Evolutionary conservation across 2,113 vertebrate genomes (phyloP).

Genomic region (Steatornis caripensis): DNA sequence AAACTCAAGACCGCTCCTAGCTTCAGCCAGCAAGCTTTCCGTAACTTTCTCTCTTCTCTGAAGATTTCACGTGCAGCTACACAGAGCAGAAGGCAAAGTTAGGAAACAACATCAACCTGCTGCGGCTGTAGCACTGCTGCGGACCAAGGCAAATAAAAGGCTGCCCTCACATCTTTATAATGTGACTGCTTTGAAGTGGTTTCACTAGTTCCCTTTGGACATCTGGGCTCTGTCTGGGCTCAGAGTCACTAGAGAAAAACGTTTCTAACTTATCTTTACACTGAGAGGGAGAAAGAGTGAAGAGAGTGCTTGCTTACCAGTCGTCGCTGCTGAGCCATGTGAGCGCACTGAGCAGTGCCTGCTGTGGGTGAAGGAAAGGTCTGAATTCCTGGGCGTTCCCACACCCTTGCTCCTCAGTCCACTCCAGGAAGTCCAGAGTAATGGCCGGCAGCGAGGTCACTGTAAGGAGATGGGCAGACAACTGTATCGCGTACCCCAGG

Average conservation of each 20-base stretch:
- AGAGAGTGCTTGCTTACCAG: slow-evolving; percentile 59
- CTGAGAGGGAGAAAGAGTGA: not conserved
- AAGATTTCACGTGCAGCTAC: not conserved
- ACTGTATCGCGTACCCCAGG: fast-evolving
- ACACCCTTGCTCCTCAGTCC: slow-evolving; percentile 28
- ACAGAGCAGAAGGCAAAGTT: not conserved
- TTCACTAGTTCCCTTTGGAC: not conserved
- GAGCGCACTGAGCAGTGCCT: slow-evolving; percentile 42
- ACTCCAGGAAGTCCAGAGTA: not conserved
- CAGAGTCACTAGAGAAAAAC: not conserved
- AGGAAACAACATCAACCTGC: not conserved
- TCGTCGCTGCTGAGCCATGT: slow-evolving; percentile 43
- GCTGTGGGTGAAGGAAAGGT: slow-evolving; percentile 56
- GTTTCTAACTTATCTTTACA: not conserved
- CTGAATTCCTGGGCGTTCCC: not conserved
- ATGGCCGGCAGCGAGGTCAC: slow-evolving; percentile 36
- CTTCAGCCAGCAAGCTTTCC: not conserved
- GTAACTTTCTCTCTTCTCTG: not conserved
- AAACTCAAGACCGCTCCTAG: not conserved
- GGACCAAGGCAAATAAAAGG: not conserved
- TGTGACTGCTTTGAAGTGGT: not conserved
- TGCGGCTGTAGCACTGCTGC: not conserved
- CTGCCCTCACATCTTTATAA: not conserved
- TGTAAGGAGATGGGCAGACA: not conserved
- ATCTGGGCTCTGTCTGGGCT: not conserved